phyloP scores from a whole-genome alignment of 2,113 vertebrate genomes.

The Emydura subglobosa region DNA sequence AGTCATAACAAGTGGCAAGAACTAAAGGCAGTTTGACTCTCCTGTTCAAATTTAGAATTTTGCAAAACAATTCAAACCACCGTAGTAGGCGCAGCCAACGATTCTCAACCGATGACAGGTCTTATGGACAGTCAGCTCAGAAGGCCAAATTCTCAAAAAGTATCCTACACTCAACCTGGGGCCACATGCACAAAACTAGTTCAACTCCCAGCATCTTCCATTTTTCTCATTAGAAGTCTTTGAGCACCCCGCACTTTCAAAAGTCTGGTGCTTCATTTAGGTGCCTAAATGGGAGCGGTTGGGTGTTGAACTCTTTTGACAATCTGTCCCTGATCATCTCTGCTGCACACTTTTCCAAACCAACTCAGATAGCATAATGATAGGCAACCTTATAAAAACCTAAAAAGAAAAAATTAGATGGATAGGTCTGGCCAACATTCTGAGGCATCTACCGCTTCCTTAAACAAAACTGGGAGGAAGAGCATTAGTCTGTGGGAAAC shows the following conservation, averaged over 20 bases:
- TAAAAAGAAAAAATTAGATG: background rate
- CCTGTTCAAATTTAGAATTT: background rate
- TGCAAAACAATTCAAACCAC: background rate
- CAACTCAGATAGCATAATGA: too few relatives aligned
- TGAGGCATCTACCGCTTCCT: fast-evolving
- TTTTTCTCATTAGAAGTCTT: background rate
- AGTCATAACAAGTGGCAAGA: background rate
- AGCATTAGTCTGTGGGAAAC: background rate
- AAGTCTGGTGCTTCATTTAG: background rate
- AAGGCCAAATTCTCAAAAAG: background rate
- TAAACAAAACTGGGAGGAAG: background rate
- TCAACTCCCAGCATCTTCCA: background rate
- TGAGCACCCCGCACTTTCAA: background rate
- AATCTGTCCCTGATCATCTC: background rate
- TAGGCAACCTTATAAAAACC: fast-evolving
- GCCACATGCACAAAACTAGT: background rate
- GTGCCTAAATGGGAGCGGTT: background rate
- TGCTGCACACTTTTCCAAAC: background rate
- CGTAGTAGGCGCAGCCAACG: background rate
- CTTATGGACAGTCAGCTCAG: background rate
- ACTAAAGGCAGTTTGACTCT: background rate
- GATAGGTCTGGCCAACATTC: fast-evolving
- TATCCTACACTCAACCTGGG: too few relatives aligned
- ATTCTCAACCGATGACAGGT: background rate
- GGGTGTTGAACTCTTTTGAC: fast-evolving